Evolutionary conservation across 1,140 invertebrate genomes (phyloP), one percentile per base, ranked within the genome.

Genomic region (Agrypnia vestita): DNA sequence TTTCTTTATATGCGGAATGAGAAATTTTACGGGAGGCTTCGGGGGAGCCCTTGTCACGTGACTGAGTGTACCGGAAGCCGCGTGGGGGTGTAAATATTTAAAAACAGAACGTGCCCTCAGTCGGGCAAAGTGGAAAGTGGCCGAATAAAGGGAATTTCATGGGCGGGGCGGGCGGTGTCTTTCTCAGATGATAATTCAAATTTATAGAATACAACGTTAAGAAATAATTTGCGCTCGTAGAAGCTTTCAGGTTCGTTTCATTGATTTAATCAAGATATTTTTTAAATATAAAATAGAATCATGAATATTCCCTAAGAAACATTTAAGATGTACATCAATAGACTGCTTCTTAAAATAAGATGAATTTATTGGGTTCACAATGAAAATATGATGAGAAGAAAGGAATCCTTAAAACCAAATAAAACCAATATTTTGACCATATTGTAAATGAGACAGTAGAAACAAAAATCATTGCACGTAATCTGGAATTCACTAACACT

Each of bases 41-140:
- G 64, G 49, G 43, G 64, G 74, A 15, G 53, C 25, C 44, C 49
- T 19, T 44, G 73, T 76, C 73, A 77, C 75, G 75, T 76, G 75
- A 53, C 53, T 15, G 3, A 43, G 53, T 73, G 56, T 51, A 59
- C 74, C 15, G 56, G 53, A 61, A 73, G 43, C 64, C 13, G 43
- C 62, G 19, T 19, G 17, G 51, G 72, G 62, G 64, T 71, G 74
- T 77, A 81, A 81, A 77, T 77, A 77, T 81, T 81, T 77, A 81
- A 81, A 81, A 81, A 77, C 64, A 53, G 55, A 71, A 81, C 79
- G 79, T 81, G 79, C 79, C 44, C 53, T 67, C 79, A 43, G 51
- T 53, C 61, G 71, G 64, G 47, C 75, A 62, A 75, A 73, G 44
- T 73, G 74, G 74, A 76, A 74, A 79, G 77, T 79, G 77, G 77